These are phyloP conservation scores for Helleia helle DNA, from an alignment of 2,888 invertebrate species.

Conservation along the genomic window DNA sequence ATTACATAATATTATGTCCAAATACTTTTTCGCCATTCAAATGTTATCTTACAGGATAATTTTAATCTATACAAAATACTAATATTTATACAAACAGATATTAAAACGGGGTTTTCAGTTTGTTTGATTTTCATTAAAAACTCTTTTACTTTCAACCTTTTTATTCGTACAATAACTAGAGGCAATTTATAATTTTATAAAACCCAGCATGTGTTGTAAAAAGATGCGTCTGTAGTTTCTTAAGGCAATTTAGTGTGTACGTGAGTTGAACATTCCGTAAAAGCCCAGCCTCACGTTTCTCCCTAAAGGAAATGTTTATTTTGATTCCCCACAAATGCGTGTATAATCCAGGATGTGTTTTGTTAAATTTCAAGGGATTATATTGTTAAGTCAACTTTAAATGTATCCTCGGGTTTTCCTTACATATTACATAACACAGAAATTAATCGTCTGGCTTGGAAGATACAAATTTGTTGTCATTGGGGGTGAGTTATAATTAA, in stretches of 20 bases:
- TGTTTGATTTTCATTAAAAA: no score
- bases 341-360: slow-evolving; percentile 58
- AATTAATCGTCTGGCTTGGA: slow-evolving; percentile 3
- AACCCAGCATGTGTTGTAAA: slow-evolving; percentile 30
- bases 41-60: no score
- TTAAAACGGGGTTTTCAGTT: no score
- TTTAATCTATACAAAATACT: no score
- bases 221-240: slow-evolving; percentile 39
- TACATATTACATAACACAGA: not conserved
- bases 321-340: slow-evolving; percentile 60
- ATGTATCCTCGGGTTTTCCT: not conserved
- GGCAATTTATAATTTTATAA: no score
- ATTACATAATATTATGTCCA: no score
- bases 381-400: not conserved
- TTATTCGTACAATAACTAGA: no score
- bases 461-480: not conserved
- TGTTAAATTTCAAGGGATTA: slow-evolving; percentile 41
- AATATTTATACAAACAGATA: no score
- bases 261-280: slow-evolving; percentile 60
- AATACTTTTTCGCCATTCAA: no score
- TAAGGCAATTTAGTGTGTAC: slow-evolving; percentile 42
- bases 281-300: slow-evolving; percentile 50
- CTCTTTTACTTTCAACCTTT: no score
- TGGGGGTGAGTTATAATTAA: no score
- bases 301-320: slow-evolving; percentile 49